phyloP scores from a whole-genome alignment of 1,140 invertebrate genomes.

The Orussus abietinus region DNA sequence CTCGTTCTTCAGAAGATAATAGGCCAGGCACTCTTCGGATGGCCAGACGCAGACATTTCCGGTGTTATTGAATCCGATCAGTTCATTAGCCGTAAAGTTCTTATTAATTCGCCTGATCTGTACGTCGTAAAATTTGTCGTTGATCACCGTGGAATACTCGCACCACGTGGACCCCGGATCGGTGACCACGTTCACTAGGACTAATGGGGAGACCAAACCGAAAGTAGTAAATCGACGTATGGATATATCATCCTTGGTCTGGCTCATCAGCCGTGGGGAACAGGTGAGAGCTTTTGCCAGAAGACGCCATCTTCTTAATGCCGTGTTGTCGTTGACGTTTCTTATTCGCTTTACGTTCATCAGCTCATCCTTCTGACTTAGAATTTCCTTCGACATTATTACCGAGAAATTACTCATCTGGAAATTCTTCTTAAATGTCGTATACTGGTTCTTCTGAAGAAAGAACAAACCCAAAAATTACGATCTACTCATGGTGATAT shows the following conservation, averaged over 20 bases:
- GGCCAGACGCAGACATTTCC: slow-evolving; percentile 91
- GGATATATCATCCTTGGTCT: slow-evolving; percentile 53
- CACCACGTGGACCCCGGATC: slow-evolving; percentile 43
- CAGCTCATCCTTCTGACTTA: neutral
- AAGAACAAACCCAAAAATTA: no score
- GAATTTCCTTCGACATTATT: no score
- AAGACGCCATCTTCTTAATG: slow-evolving; percentile 66
- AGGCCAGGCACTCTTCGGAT: slow-evolving; percentile 79
- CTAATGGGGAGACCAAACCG: slow-evolving; percentile 48
- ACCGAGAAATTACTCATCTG: no score
- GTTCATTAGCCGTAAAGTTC: slow-evolving; percentile 63
- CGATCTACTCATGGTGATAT: no score
- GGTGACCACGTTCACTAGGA: slow-evolving; percentile 26
- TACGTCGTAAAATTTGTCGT: slow-evolving; percentile 48
- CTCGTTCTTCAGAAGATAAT: slow-evolving; percentile 68
- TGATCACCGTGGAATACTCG: slow-evolving; percentile 54
- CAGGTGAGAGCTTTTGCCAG: slow-evolving; percentile 63
- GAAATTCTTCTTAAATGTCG: no score
- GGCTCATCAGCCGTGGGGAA: slow-evolving; percentile 39
- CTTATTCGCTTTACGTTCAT: slow-evolving; percentile 28
- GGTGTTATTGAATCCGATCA: slow-evolving; percentile 86
- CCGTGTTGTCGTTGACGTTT: slow-evolving; percentile 45
- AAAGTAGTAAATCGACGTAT: slow-evolving; percentile 59
- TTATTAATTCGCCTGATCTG: slow-evolving; percentile 59
- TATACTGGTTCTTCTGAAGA: no score